Base-by-base conservation (phyloP, 2,888 invertebrate genomes). In the Campaea margaritaria region DNA sequence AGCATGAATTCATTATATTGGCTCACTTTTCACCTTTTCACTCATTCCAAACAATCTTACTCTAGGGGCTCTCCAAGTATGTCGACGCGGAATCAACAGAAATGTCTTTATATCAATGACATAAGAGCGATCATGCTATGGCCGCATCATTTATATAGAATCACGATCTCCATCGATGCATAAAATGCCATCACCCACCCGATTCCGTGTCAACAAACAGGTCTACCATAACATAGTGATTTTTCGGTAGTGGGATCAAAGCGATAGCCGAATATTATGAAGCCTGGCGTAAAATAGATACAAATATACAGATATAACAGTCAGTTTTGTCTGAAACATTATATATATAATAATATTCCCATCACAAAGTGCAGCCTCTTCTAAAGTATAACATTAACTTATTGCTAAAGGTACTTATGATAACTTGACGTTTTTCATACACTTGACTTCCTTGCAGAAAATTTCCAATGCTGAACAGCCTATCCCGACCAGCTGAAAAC, bases 401-500 rank as follows among this genome's bases (percentile, higher is more conserved):
- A 69, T 34, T 15, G 21, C 2, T 58, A 57, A 56, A 10, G 58
- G 9, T 48, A 64, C 59, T 60, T 61, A 64, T 28, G 36, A 10
- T 65, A 62, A 55, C 44, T 65, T 59, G 61, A 42, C 64, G 50
- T 14, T 62, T 41, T 61, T 31, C 59, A 12, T 60, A 69, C 64
- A 63, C 59, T 58, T 62, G 53, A 62, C 59, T 64, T 63, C 55
- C 46, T 62, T 60, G 43, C 45, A 63, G 65, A 66, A 68, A 66
- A 62, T 65, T 65, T 49, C 50, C 57, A 65, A 66, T 65, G 65
- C 55, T 49, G 56, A 47, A 15, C 59, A 57, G 52, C 28, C 41
- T 67, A 71, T 14, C 69, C 69, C 65, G 69, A 67, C 69, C 72
- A 73, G 58, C 72, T 73, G 69, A 53, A 69, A 69, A 55, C 11